A percentile compares a stretch with the other conserved stretches of the same genome.
phyloP scores from a whole-genome alignment of 2,113 vertebrate species.

The Rhodinocichla rosea region DNA sequence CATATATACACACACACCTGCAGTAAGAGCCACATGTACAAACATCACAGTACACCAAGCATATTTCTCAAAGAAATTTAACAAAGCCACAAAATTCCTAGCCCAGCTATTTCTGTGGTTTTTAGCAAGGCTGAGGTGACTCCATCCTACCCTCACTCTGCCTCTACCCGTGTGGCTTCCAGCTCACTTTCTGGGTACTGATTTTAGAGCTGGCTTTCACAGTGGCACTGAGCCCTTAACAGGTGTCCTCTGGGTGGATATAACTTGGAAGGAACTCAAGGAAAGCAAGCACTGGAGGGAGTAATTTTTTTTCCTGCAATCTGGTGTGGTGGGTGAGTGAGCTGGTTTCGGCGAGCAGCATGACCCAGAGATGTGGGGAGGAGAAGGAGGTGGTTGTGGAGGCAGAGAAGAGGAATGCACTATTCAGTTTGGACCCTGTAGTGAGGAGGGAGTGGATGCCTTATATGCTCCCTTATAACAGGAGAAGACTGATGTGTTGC shows the following conservation, averaged over 20 bases:
- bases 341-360: accelerated
- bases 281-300: background rate
- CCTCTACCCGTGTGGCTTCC: background rate
- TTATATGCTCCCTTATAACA: background rate
- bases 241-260: background rate
- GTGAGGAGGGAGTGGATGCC: background rate
- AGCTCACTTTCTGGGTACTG: background rate
- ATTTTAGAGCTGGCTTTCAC: background rate
- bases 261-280: background rate
- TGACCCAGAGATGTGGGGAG: background rate
- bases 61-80: background rate
- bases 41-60: background rate
- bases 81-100: background rate
- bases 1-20: background rate
- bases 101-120: background rate
- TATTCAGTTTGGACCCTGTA: background rate
- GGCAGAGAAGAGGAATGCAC: background rate
- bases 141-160: background rate
- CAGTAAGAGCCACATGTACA: background rate
- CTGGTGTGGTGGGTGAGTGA: background rate
- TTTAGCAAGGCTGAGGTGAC: background rate
- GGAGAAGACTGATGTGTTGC: background rate
- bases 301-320: background rate
- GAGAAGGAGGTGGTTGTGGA: background rate
- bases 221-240: accelerated